These are phyloP conservation scores for Coturnix japonica DNA, from an alignment of 2,113 vertebrate genomes.

Conservation along the genomic window DNA sequence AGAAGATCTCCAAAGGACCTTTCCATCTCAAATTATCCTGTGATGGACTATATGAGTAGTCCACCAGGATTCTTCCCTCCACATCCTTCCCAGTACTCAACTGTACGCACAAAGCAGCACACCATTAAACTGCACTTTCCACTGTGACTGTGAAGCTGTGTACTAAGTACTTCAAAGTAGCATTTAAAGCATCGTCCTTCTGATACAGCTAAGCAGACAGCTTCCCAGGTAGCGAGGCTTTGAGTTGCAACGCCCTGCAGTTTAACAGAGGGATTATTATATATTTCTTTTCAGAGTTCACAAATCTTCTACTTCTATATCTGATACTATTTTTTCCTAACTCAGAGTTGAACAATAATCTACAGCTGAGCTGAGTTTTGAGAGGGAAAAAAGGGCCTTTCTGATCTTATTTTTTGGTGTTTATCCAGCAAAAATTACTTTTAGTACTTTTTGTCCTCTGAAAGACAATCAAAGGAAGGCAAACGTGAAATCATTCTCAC, in stretches of 20 bases:
- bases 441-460: neutral
- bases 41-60: neutral
- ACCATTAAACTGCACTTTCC: neutral
- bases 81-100: neutral
- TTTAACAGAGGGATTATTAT: neutral
- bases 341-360: neutral
- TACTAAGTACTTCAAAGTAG: neutral
- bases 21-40: neutral
- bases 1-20: neutral
- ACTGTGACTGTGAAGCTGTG: neutral
- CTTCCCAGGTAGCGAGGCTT: neutral
- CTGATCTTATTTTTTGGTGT: neutral
- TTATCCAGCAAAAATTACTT: neutral
- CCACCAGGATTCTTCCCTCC: neutral
- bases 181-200: neutral
- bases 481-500: neutral
- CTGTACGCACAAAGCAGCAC: neutral
- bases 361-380: neutral
- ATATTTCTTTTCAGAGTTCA: neutral
- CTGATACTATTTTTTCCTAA: neutral
- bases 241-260: neutral
- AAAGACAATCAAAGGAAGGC: constrained; percentile 39
- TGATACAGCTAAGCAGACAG: neutral
- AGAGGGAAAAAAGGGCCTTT: neutral
- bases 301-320: neutral